phyloP scores from a whole-genome alignment of 1,140 invertebrate genomes.

The Meloidogyne floridensis region DNA sequence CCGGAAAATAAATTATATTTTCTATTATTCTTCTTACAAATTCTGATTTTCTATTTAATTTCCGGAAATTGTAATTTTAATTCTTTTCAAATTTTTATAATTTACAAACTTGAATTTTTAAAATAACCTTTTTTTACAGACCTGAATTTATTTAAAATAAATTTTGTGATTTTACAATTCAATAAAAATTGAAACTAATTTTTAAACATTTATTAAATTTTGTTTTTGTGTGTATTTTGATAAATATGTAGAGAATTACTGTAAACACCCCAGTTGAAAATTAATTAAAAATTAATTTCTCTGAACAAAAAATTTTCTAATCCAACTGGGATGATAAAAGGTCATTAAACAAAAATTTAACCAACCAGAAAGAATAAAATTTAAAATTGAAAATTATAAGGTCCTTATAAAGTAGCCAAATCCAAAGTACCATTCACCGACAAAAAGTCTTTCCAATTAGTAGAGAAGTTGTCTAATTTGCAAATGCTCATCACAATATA shows the following conservation, averaged over 20 bases:
- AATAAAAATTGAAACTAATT: not conserved
- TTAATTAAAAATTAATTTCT: not conserved
- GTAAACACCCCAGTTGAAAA: not conserved
- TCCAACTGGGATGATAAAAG: not conserved
- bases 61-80: no score
- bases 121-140: no score
- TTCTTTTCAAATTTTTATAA: no score
- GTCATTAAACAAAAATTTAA: not conserved
- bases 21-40: no score
- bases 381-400: not conserved
- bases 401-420: slow-evolving; percentile 33
- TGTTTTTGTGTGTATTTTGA: not conserved
- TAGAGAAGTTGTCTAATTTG: slow-evolving; percentile 51
- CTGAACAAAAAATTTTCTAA: no score
- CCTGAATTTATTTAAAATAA: no score
- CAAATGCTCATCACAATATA: slow-evolving; percentile 50
- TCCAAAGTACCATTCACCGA: slow-evolving; percentile 48
- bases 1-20: no score
- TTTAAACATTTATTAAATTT: not conserved
- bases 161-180: not conserved
- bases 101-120: no score
- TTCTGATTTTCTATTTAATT: no score
- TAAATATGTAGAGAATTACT: not conserved
- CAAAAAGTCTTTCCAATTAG: slow-evolving; percentile 58
- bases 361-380: not conserved